Evolutionary conservation across 1,140 invertebrate genomes (phyloP).

Genomic region (Drosophila pruinosa): DNA sequence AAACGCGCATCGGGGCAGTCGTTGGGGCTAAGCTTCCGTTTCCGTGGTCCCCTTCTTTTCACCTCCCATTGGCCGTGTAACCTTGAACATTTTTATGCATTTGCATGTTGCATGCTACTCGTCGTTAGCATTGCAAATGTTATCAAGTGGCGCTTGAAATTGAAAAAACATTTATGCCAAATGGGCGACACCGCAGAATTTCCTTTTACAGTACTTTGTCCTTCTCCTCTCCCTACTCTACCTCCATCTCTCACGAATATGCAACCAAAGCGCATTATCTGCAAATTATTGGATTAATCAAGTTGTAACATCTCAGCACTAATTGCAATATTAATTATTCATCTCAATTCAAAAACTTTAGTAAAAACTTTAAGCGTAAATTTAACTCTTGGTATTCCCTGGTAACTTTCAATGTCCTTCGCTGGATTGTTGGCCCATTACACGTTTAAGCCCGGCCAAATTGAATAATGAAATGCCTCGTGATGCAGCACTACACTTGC

Average conservation of each 20-base stretch:
- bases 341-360: slow-evolving; percentile 1
- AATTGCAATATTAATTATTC: slow-evolving; percentile 52
- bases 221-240: neutral
- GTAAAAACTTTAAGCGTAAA: slow-evolving; percentile 23
- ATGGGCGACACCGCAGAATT: neutral
- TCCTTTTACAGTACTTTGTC: neutral
- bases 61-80: neutral
- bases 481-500: slow-evolving; percentile 22
- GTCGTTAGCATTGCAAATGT: slow-evolving; percentile 69
- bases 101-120: slow-evolving; percentile 9
- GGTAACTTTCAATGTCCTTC: neutral
- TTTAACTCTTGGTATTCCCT: neutral
- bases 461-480: slow-evolving; percentile 31
- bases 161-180: slow-evolving; percentile 13
- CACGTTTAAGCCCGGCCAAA: slow-evolving; percentile 25
- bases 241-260: slow-evolving; percentile 2
- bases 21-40: slow-evolving; percentile 67
- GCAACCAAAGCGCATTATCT: slow-evolving; percentile 39
- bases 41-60: slow-evolving; percentile 30
- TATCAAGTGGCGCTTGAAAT: slow-evolving; percentile 60
- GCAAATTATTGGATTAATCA: slow-evolving; percentile 59
- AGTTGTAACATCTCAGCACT: slow-evolving; percentile 35
- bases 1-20: slow-evolving; percentile 41
- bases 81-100: slow-evolving; percentile 26
- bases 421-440: slow-evolving; percentile 7